Evolutionary conservation across 30 jellyfish, hydroid and myxozoan species (phyloP).

Genomic region (Chironex yamaguchii): DNA sequence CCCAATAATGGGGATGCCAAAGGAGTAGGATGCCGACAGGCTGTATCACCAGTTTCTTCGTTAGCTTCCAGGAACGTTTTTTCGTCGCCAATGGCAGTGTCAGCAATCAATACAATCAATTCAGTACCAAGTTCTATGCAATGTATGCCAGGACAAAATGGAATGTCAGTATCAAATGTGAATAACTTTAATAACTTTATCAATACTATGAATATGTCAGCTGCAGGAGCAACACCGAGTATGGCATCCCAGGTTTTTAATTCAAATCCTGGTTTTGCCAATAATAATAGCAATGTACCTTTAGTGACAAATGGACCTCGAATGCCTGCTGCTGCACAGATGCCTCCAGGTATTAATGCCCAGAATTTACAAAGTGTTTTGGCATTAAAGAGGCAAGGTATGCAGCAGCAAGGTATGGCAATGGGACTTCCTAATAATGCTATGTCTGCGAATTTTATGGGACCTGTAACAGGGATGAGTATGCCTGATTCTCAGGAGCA

Average conservation of each 20-base stretch:
- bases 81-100: neutral
- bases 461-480: neutral
- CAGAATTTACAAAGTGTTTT: neutral
- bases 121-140: constrained; percentile 1
- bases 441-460: constrained; percentile 14
- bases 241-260: constrained; percentile 58
- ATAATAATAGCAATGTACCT: constrained; percentile 26
- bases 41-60: constrained; percentile 24
- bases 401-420: neutral
- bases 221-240: constrained; percentile 51
- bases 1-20: constrained; percentile 29
- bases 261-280: constrained; percentile 45
- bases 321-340: neutral
- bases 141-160: constrained; percentile 9
- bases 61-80: neutral
- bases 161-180: neutral
- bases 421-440: neutral
- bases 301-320: neutral
- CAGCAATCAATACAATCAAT: constrained; percentile 7
- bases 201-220: constrained; percentile 56
- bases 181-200: constrained; percentile 33
- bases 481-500: neutral
- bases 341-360: neutral
- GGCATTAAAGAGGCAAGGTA: neutral
- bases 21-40: neutral